Conservation (phyloP, 2,888 invertebrate genomes). For the Nomada lathburiana region DNA sequence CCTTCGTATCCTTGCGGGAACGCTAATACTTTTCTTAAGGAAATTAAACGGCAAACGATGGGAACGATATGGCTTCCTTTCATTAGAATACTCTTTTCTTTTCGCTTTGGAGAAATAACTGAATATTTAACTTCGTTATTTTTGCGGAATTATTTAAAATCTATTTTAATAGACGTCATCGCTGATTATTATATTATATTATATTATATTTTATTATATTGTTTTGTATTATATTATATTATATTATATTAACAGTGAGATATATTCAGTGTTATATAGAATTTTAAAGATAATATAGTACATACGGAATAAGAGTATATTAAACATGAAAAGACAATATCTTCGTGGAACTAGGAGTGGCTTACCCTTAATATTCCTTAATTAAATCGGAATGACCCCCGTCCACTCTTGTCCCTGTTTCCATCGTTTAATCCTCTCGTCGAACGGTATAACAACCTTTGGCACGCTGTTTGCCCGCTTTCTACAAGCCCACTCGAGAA, state of each 20-base stretch:
- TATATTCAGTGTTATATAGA: too few species aligned
- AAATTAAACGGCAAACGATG: conserved; percentile 8
- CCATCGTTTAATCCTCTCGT: conserved; percentile 11
- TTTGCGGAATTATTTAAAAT: not conserved
- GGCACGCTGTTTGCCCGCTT: conserved; percentile 36
- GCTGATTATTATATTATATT: too few species aligned
- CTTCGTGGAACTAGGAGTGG: too few species aligned
- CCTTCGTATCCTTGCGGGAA: not conserved
- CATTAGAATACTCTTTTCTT: not conserved
- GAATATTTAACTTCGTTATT: not conserved
- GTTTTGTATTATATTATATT: too few species aligned
- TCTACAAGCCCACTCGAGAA: conserved; percentile 20
- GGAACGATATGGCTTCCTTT: not conserved
- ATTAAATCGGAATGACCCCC: conserved; percentile 41
- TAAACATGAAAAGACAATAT: too few species aligned
- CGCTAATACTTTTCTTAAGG: not conserved
- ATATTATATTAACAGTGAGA: too few species aligned
- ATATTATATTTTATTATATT: too few species aligned
- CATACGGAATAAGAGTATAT: too few species aligned
- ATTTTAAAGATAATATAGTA: too few species aligned
- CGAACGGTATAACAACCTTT: conserved; percentile 27
- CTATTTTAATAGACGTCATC: not conserved
- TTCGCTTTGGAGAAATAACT: not conserved
- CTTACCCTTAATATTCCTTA: not conserved
- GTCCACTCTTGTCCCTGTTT: not conserved